These are phyloP conservation scores for Synodontis membranacea DNA, from an alignment of 2,113 vertebrate genomes.

Conservation along the genomic window DNA sequence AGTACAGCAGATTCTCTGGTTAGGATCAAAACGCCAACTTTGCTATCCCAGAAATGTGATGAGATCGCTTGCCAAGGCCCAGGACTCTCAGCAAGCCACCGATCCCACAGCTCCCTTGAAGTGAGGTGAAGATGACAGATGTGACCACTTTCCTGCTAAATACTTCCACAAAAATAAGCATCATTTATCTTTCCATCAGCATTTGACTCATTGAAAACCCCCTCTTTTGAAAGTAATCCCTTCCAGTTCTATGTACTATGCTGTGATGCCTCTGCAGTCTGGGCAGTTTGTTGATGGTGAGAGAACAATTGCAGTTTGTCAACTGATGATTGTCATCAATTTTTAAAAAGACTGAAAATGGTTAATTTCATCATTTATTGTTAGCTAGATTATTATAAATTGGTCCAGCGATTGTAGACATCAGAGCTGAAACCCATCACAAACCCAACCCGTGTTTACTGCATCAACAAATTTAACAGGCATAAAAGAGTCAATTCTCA, in stretches of 20 bases:
- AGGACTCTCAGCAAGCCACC: constrained; percentile 6
- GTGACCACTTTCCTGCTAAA: constrained; percentile 49
- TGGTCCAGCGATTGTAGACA: background rate
- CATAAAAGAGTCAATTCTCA: background rate
- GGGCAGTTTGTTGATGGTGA: background rate
- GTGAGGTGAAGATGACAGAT: constrained; percentile 45
- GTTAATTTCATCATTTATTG: background rate
- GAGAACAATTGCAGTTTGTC: background rate
- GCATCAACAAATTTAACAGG: background rate
- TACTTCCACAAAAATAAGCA: constrained; percentile 59
- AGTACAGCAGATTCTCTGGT: background rate
- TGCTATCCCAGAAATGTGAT: background rate
- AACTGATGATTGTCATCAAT: too few species aligned
- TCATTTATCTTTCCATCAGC: constrained; percentile 59
- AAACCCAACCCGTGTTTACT: background rate
- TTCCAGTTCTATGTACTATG: constrained; percentile 13
- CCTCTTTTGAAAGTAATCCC: constrained; percentile 46
- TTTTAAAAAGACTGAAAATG: background rate
- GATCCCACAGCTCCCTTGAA: constrained; percentile 57
- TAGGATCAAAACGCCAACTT: background rate
- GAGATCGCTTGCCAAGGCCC: background rate
- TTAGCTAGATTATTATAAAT: background rate
- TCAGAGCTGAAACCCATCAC: background rate
- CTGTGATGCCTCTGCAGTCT: background rate
- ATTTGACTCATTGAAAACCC: constrained; percentile 11